Conservation (phyloP, 2,888 invertebrate species). For the Augiades crinisus region DNA sequence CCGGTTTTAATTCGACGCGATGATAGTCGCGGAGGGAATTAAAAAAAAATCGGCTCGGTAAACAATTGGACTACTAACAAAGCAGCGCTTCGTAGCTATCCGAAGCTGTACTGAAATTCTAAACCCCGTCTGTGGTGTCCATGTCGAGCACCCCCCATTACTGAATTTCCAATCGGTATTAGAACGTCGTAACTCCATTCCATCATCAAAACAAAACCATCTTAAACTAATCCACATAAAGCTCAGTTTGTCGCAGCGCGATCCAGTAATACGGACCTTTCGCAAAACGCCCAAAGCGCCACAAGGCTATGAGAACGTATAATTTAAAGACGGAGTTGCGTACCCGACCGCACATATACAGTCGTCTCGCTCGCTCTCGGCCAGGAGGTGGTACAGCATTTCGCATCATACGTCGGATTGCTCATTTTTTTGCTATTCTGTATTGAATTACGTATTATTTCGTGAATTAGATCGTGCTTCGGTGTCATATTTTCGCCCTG, state of each 20-base stretch:
- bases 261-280: slow-evolving; percentile 41
- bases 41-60: slow-evolving; percentile 69
- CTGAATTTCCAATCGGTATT: slow-evolving; percentile 62
- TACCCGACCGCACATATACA: slow-evolving; percentile 42
- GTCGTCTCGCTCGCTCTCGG: slow-evolving; percentile 53
- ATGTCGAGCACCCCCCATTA: slow-evolving; percentile 81
- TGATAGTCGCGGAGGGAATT: slow-evolving; percentile 42
- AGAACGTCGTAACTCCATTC: slow-evolving; percentile 40
- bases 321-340: slow-evolving; percentile 77
- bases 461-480: slow-evolving; percentile 76
- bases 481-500: slow-evolving; percentile 71
- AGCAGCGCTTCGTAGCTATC: slow-evolving; percentile 78
- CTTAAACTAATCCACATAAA: slow-evolving; percentile 3
- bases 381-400: slow-evolving; percentile 54
- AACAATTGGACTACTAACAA: slow-evolving; percentile 77
- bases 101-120: slow-evolving; percentile 81
- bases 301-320: slow-evolving; percentile 82
- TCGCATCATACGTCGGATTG: slow-evolving; percentile 60
- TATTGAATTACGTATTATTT: slow-evolving; percentile 79
- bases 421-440: slow-evolving; percentile 74
- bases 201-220: slow-evolving; percentile 25
- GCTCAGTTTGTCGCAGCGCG: slow-evolving; percentile 36
- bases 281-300: slow-evolving; percentile 41
- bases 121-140: slow-evolving; percentile 79
- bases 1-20: slow-evolving; percentile 39